Base-by-base conservation (phyloP, 2,888 invertebrate genomes). In the Tetramorium bicarinatum region DNA sequence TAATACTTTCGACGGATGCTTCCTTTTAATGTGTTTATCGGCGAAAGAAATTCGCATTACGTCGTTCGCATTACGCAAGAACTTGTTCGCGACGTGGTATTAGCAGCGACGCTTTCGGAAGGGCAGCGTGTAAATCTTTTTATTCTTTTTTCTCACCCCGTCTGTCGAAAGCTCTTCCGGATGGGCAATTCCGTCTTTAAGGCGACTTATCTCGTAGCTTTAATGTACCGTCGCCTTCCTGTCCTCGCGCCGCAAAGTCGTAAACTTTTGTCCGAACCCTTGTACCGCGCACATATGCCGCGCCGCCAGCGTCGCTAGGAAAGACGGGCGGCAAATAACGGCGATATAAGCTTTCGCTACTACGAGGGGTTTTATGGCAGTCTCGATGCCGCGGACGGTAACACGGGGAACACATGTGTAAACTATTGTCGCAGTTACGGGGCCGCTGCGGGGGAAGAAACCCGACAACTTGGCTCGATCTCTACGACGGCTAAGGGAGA, bases 361-460 rank as follows among this genome's bases (percentile, higher is more conserved):
- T 71, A 71, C 71, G 54, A 64, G 47, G 38, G 62, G 15, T 41
- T 83, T 79, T 80, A 83, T 69, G 52, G 56, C 59, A 66, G 74
- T 47, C 64, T 21, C 64, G 85, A 85, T 82, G 64, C 41, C 29
- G 25, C 79, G 82, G 13, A 84, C 62, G 86, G 80, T 54, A n/a
- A 77, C 47, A n/a, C 29, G 29, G 80, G 61, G 74, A 25, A 75
- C 81, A 75, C 74, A 64, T 79, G 87, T 84, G 82, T 71, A 81
- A 79, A 83, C 76, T 82, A 85, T 77, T 85, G 47, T 66, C 44
- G 47, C 81, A 83, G 82, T 87, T 86, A 86, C 82, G 82, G 82
- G 79, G 82, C 62, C 69, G 61, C 62, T 54, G 80, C 29, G 76
- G 81, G 62, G 76, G 80, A 59, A 8, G 64, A 66, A 86, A 87